Evolutionary conservation across 2,113 vertebrate species (phyloP).

Genomic region (Agelaius tricolor): DNA sequence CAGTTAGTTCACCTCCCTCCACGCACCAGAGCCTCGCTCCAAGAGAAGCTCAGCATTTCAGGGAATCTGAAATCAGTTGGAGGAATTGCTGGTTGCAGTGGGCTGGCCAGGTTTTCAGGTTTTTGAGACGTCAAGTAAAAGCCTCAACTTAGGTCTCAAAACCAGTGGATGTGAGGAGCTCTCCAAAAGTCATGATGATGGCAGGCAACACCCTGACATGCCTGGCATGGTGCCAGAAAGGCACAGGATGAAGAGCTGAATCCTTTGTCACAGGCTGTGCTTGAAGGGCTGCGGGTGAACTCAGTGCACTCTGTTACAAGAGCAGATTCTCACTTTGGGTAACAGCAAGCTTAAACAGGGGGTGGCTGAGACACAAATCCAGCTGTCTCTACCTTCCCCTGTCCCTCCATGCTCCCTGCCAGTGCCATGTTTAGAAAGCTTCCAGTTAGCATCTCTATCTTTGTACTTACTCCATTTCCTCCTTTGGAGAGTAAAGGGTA

Average conservation of each 20-base stretch:
- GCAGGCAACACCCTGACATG: not conserved
- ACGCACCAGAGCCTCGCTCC: not conserved
- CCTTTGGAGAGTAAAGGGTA: not conserved
- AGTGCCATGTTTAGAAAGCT: not conserved
- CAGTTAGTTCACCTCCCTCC: not conserved
- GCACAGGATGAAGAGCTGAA: not conserved
- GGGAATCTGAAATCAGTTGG: not conserved
- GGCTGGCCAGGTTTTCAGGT: not conserved
- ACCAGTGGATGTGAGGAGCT: not conserved
- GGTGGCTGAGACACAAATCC: not conserved
- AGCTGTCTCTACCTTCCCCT: not conserved
- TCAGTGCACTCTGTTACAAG: not conserved
- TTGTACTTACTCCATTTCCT: not conserved
- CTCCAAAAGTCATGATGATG: accelerated
- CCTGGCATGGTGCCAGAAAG: not conserved
- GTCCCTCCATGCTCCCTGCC: not conserved
- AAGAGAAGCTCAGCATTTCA: not conserved
- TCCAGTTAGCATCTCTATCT: not conserved
- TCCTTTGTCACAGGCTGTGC: not conserved
- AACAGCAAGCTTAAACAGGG: not conserved
- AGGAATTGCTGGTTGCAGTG: not conserved
- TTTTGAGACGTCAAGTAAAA: not conserved
- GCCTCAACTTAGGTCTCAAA: not conserved
- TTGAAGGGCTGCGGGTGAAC: not conserved
- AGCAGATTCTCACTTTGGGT: not conserved